Evolutionary conservation across 1,140 invertebrate genomes (phyloP), one percentile per base, ranked within the genome.

Genomic region (Caligus rogercresseyi): DNA sequence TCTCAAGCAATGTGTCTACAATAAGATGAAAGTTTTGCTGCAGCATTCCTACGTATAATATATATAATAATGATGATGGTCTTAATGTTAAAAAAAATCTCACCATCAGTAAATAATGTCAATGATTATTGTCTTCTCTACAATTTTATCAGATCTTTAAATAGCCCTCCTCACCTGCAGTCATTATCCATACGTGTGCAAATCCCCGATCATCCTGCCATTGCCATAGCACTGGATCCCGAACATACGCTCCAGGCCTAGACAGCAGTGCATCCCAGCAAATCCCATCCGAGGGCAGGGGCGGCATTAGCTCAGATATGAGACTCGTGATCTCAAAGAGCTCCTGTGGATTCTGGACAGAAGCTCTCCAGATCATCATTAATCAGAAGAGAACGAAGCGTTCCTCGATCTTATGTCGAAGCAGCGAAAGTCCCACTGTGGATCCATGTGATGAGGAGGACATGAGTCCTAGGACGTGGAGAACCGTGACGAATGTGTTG

Each of bases 241-340:
- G 62, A 19, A 64, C 58, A 13, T 16, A 58, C 53, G 56, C 63
- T 23, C 53, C 63, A 69, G 81, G 84, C 70, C 83, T 81, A 74
- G 87, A 84, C 59, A 95, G 77, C 69, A 92, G 79, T 53, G 80
- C 78, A 76, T 97, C 90, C 65, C 96, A 89, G 60, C 84, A 79
- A 67, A 97, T 86, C 13, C 91, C 92, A 74, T 95, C 89, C 4
- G 82, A 82, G 0, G 93, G 93, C 66, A 98, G 77, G 16, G 85
- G 81, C 18, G 93, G 93, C 86, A 98, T 90, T 58, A 98, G 74
- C 76, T 97, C 92, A 1, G 89, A 90, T 69, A 96, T 95, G 3
- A 97, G 77, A 68, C 88, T 89, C 0, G 92, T 94, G 62, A 98
- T 91, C 76, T 96, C 93, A 72, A 93, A 93, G 66, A 95, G 77